These are phyloP conservation scores for Cataglyphis rosenhaueri DNA, from an alignment of 2,888 invertebrate genomes.

Conservation along the genomic window DNA sequence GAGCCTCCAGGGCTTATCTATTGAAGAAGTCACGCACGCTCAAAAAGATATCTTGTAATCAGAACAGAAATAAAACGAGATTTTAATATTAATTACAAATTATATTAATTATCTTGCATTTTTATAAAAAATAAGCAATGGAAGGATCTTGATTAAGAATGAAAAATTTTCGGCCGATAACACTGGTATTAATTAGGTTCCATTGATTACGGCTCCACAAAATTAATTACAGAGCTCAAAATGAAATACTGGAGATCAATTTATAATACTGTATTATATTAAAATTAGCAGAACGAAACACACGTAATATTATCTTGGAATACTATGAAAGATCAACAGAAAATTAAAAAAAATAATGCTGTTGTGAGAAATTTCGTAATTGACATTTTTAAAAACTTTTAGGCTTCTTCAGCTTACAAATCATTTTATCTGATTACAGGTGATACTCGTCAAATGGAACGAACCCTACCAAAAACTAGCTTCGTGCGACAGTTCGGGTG, in stretches of 20 bases:
- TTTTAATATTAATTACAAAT: background rate
- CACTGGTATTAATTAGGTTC: background rate
- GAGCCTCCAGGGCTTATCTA: background rate
- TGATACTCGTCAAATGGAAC: slow-evolving; percentile 98
- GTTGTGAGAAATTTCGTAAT: background rate
- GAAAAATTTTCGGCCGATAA: slow-evolving; percentile 7
- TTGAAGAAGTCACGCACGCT: slow-evolving; percentile 21
- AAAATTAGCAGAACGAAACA: slow-evolving; percentile 3
- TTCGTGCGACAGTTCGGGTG: slow-evolving; percentile 98
- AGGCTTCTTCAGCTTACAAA: background rate
- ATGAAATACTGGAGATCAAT: slow-evolving; percentile 33
- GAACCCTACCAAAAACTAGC: slow-evolving; percentile 99
- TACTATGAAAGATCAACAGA: background rate
- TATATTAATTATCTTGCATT: background rate
- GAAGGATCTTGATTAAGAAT: background rate
- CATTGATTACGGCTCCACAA: slow-evolving; percentile 26
- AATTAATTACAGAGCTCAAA: slow-evolving; percentile 37
- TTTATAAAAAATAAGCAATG: background rate
- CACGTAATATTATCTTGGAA: background rate
- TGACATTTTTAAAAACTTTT: background rate
- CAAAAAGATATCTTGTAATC: background rate
- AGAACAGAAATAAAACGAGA: background rate
- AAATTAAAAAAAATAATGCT: background rate
- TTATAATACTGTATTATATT: slow-evolving; percentile 20
- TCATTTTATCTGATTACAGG: slow-evolving; percentile 86